A percentile compares a stretch with the other conserved stretches of the same genome.
phyloP scores from a whole-genome alignment of 1,140 invertebrate genomes.

The Uloborus diversus region DNA sequence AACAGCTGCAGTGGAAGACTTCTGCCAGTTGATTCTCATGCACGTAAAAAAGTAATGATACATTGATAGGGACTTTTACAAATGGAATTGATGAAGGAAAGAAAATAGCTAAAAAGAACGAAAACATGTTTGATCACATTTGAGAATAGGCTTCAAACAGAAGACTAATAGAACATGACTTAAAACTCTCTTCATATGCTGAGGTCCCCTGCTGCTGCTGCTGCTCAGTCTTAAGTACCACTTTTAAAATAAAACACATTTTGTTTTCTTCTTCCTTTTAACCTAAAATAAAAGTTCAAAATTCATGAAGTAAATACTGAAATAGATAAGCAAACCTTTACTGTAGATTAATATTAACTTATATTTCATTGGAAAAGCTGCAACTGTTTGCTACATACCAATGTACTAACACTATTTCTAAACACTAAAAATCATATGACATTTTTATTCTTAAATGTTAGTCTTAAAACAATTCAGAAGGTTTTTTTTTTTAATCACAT shows the following conservation, averaged over 20 bases:
- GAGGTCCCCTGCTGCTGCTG: conserved; percentile 6
- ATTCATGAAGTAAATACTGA: too few species aligned
- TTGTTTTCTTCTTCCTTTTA: conserved; percentile 66
- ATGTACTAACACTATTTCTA: too few species aligned
- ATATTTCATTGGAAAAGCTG: too few species aligned
- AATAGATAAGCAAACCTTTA: too few species aligned
- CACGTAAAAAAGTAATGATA: conserved; percentile 10
- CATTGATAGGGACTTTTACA: conserved; percentile 6
- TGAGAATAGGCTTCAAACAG: conserved; percentile 29
- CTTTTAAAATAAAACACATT: conserved; percentile 60
- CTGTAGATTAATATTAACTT: too few species aligned
- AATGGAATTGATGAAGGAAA: conserved; percentile 7
- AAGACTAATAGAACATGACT: conserved; percentile 16
- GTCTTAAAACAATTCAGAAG: too few species aligned
- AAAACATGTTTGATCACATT: conserved; percentile 30
- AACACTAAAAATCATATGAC: too few species aligned
- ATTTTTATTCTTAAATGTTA: too few species aligned
- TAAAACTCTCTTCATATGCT: conserved; percentile 11
- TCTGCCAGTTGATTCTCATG: conserved; percentile 28
- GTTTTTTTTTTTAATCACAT: too few species aligned
- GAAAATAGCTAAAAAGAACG: conserved; percentile 4
- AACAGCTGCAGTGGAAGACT: conserved; percentile 51
- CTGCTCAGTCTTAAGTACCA: not conserved
- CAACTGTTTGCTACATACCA: too few species aligned
- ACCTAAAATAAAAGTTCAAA: conserved; percentile 57